These are phyloP conservation scores for Desmophyllum pertusum DNA, from an alignment of 92 coral and sea anemone species.

Conservation along the genomic window DNA sequence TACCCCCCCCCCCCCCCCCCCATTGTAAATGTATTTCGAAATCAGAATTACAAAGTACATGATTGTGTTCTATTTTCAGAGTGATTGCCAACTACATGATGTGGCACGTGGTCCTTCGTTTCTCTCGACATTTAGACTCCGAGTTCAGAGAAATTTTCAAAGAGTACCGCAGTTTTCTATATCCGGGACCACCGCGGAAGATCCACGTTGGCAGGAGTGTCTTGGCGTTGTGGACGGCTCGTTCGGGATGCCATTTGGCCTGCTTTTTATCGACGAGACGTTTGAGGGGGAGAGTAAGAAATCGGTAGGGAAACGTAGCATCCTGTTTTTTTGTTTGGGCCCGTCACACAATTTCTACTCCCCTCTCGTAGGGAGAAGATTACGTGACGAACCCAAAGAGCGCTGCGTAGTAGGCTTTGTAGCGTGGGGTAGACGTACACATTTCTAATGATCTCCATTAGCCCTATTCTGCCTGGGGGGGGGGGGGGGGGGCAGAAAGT, in stretches of 20 bases:
- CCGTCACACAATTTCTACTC: too few species aligned
- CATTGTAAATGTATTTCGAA: too few species aligned
- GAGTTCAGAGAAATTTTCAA: slow-evolving; percentile 58
- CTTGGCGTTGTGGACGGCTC: slow-evolving; percentile 66
- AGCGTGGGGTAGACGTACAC: too few species aligned
- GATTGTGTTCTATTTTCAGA: slow-evolving; percentile 37
- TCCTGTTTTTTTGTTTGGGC: too few species aligned
- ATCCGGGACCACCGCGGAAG: slow-evolving; percentile 73
- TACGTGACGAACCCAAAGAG: too few species aligned
- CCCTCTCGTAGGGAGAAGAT: too few species aligned
- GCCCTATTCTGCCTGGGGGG: too few species aligned
- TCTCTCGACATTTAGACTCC: slow-evolving; percentile 55
- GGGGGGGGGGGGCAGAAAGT: too few species aligned
- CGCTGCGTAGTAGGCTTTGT: too few species aligned
- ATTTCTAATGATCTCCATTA: too few species aligned
- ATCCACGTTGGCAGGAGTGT: slow-evolving; percentile 92
- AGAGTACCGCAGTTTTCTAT: slow-evolving; percentile 50
- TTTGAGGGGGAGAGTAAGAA: slow-evolving; percentile 80
- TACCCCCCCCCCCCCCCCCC: too few species aligned
- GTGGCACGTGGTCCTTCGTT: slow-evolving; percentile 84
- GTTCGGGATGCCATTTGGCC: slow-evolving; percentile 93
- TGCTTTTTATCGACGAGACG: slow-evolving; percentile 75
- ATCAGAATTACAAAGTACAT: too few species aligned
- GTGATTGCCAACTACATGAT: slow-evolving; percentile 90
- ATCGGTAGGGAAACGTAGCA: slow-evolving; percentile 63